Evolutionary conservation across 2,113 vertebrate genomes (phyloP), one percentile per base, ranked within the genome.

Genomic region (Baryphthengus martii): DNA sequence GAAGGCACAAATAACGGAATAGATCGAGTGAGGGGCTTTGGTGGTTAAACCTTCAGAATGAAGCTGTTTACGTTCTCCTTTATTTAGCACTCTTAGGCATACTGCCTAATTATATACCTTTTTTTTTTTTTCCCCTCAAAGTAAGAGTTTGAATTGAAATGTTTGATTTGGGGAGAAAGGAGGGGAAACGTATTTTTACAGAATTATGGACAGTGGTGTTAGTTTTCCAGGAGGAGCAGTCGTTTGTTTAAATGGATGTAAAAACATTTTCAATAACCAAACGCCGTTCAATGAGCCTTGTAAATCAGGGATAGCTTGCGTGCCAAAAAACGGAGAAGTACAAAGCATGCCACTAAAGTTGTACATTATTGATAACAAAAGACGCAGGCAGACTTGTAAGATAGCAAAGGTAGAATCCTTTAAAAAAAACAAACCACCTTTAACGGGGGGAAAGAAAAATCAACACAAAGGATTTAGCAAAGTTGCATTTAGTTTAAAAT

Each of bases 41-140:
- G 71, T 67, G 86, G 94, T 97, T 97, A 97, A 97, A 95, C 78
- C 85, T 95, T 73, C 65, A 88, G 85, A 93, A 96, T 96, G 96
- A 95, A 93, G 95, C 93, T 97, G 96, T 96, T 98, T 97, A 79
- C 76, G 4, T 97, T 97, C 96, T 97, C 88, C 90, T 96, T 95
- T 96, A 93, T 96, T 97, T 97, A 97, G 93, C 82, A 61, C 95
- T 88, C 80, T 95, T 97, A 96, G 88, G 93, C 92, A 90, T 96
- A 96, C 96, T 93, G 84, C 93, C 95, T 96, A 97, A 97, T 96
- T 95, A 94, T 93, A 89, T 97, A 89, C 90, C 95, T 93, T 66
- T 76, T 97, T 94, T 92, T 94, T 92, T 88, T 97, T 94, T 92
- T 94, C 91, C 87, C 85, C 88, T 97, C 94, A 95, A 94, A 95